phyloP scores from a whole-genome alignment of 2,797 vertebrate species.

The Paratrypauchen microcephalus region DNA sequence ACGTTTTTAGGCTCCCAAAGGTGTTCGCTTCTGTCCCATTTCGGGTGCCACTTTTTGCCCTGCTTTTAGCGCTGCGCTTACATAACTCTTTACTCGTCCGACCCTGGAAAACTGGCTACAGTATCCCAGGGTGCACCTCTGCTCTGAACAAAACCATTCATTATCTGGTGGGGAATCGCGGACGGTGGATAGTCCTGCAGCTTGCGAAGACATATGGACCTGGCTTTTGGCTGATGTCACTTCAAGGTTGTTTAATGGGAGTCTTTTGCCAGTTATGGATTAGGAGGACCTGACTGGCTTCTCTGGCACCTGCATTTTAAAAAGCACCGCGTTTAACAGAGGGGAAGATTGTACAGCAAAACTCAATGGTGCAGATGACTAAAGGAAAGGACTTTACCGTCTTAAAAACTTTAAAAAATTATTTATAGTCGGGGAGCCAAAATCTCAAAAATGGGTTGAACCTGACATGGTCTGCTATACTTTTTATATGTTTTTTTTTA shows the following conservation, averaged over 20 bases:
- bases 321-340: neutral
- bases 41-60: slow-evolving; percentile 11
- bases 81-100: slow-evolving; percentile 28
- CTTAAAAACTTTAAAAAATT: no score
- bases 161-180: slow-evolving; percentile 23
- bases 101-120: slow-evolving; percentile 26
- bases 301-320: slow-evolving; percentile 15
- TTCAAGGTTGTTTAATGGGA: slow-evolving; percentile 54
- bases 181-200: neutral
- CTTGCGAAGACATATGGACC: slow-evolving; percentile 38
- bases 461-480: no score
- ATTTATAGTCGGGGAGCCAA: no score
- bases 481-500: no score
- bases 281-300: slow-evolving; percentile 20
- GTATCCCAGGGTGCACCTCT: slow-evolving; percentile 15
- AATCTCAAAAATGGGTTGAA: no score
- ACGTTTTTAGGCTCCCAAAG: slow-evolving; percentile 9
- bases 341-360: slow-evolving; percentile 22
- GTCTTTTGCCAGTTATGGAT: slow-evolving; percentile 45
- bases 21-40: slow-evolving; percentile 13
- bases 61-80: slow-evolving; percentile 30
- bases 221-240: slow-evolving; percentile 36
- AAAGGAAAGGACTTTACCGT: neutral
- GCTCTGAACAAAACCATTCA: slow-evolving; percentile 36
- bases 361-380: neutral